Conservation (phyloP, 1,140 invertebrate species). For the Drosophila neocordata region DNA sequence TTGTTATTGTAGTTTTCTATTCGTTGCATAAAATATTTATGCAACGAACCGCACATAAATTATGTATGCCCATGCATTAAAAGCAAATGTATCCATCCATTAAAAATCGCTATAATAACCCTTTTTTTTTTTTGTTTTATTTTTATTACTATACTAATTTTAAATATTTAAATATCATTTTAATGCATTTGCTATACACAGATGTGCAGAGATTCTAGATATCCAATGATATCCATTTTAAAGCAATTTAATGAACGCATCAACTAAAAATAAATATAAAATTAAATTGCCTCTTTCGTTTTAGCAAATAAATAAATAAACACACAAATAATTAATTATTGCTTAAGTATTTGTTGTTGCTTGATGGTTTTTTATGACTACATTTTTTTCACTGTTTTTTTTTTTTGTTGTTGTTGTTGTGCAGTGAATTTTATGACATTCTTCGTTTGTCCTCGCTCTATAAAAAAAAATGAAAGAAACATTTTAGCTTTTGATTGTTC, state of each 20-base stretch:
- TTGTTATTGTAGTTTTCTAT: constrained; percentile 12
- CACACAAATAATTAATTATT: constrained; percentile 50
- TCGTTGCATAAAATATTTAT: constrained; percentile 64
- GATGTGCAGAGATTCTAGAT: constrained; percentile 13
- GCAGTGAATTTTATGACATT: constrained; percentile 58
- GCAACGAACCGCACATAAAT: constrained; percentile 48
- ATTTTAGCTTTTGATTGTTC: constrained; percentile 45
- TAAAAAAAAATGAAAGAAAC: not conserved
- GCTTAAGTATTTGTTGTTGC: constrained; percentile 34
- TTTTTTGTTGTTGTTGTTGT: constrained; percentile 29
- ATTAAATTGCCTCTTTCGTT: constrained; percentile 38
- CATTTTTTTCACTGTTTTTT: constrained; percentile 37
- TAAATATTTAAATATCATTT: constrained; percentile 3
- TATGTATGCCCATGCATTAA: constrained; percentile 63
- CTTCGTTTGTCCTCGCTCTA: constrained; percentile 21
- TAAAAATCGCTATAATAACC: constrained; percentile 66
- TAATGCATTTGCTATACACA: constrained; percentile 38
- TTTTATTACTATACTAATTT: constrained; percentile 24
- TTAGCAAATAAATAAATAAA: constrained; percentile 52
- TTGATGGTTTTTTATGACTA: constrained; percentile 48
- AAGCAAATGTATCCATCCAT: constrained; percentile 51
- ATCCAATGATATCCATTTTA: constrained; percentile 34
- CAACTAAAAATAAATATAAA: constrained; percentile 77
- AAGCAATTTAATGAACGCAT: constrained; percentile 71
- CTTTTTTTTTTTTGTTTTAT: constrained; percentile 55